These are phyloP conservation scores for Ornithoptera priamus DNA, from an alignment of 2,888 invertebrate genomes.

Conservation along the genomic window DNA sequence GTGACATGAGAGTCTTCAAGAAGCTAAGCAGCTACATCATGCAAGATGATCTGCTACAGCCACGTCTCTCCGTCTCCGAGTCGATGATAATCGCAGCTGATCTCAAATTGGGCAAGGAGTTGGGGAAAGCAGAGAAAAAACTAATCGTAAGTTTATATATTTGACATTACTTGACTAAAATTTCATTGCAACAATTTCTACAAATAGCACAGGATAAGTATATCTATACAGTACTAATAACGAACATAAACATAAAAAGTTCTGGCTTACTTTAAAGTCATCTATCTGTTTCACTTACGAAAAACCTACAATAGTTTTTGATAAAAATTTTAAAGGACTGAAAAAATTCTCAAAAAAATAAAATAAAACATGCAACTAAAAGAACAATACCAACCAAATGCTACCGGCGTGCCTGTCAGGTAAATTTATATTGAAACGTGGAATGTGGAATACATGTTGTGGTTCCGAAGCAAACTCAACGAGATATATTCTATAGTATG, in stretches of 20 bases:
- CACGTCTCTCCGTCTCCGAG: slow-evolving; percentile 86
- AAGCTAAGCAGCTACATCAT: slow-evolving; percentile 90
- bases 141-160: slow-evolving; percentile 77
- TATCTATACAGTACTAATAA: too few species aligned
- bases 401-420: slow-evolving; percentile 22
- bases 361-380: slow-evolving; percentile 21
- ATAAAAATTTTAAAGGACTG: not conserved
- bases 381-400: slow-evolving; percentile 19
- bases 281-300: not conserved
- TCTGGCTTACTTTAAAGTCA: too few species aligned
- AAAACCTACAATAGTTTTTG: not conserved
- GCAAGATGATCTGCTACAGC: slow-evolving; percentile 87
- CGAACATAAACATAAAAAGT: too few species aligned
- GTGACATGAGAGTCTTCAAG: slow-evolving; percentile 85
- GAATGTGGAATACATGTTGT: slow-evolving; percentile 24
- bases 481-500: slow-evolving; percentile 23
- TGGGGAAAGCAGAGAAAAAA: slow-evolving; percentile 79
- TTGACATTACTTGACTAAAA: slow-evolving; percentile 1
- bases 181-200: too few species aligned
- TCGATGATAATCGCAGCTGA: slow-evolving; percentile 87
- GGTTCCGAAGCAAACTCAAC: slow-evolving; percentile 22
- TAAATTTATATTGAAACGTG: slow-evolving; percentile 29
- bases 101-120: slow-evolving; percentile 83
- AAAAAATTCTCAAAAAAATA: not conserved
- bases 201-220: too few species aligned